Percentiles rank a stretch among this genome's conserved stretches.
These are phyloP conservation scores for Microtus agrestis DNA, from an alignment of 2,797 vertebrate species.

Conservation along the genomic window DNA sequence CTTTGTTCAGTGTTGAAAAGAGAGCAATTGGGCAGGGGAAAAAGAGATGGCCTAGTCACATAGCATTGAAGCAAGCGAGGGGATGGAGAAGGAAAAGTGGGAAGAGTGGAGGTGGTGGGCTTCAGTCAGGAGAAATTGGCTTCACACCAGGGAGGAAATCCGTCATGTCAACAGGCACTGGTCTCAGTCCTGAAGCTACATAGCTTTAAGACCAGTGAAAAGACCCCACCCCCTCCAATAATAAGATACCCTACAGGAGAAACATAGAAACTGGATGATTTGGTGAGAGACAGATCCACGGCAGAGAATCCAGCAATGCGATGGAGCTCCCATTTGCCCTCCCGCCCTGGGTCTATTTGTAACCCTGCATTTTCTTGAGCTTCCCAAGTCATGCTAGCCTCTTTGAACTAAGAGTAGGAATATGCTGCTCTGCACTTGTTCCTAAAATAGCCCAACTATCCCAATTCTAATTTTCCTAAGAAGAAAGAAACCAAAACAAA, in stretches of 20 bases:
- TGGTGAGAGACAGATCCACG: background rate
- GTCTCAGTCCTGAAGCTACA: background rate
- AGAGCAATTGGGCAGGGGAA: conserved; percentile 37
- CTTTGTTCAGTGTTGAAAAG: conserved; percentile 39
- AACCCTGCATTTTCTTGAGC: conserved; percentile 30
- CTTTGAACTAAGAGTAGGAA: conserved; percentile 43
- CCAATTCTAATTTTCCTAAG: conserved; percentile 51
- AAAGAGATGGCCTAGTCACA: conserved; percentile 51
- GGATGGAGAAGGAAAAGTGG: background rate
- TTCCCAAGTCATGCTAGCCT: background rate
- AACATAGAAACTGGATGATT: background rate
- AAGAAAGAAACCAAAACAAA: conserved; percentile 33
- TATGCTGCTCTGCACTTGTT: background rate
- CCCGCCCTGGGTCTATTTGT: conserved; percentile 22
- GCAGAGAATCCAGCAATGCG: background rate
- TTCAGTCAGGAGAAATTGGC: conserved; percentile 37
- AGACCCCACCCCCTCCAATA: background rate
- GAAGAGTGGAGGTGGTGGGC: background rate
- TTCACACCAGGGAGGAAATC: conserved; percentile 50
- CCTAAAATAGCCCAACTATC: conserved; percentile 61
- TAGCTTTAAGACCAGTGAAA: background rate
- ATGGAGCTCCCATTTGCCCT: background rate
- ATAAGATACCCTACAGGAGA: background rate
- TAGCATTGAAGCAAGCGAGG: conserved; percentile 39
- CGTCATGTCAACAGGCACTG: conserved; percentile 1